Base-by-base conservation (phyloP, 2,888 invertebrate species). In the Chorisops tibialis region DNA sequence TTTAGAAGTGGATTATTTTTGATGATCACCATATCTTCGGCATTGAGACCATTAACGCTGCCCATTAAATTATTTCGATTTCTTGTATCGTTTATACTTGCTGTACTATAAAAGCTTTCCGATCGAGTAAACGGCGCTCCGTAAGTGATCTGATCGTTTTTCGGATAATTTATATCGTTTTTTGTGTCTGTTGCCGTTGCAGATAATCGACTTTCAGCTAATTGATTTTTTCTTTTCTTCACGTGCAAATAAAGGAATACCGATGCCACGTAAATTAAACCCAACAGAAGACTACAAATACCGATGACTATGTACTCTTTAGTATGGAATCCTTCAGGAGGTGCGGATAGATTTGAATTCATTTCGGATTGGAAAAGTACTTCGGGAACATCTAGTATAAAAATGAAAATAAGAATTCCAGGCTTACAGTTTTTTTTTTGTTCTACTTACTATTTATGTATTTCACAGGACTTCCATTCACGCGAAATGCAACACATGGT, bases 281-380 rank as follows among this genome's bases (percentile, higher is more conserved):
- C 92, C n/a, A 93, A 80, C n/a, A 93, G 80, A 16, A 93, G 81
- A 16, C 92, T 89, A 69, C 90, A 90, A 49, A 91, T 83, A 30
- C 89, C 93, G 62, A 93, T 91, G 0, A 91, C 90, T 18, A 91
- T 84, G 71, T 92, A 92, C 78, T 93, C 92, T 9, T 87, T 83
- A 12, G 87, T 81, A 21, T 86, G 84, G 63, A 92, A 81, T 48
- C 88, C 87, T 49, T 83, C 81, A 30, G 83, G 79, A 9, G 78
- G 78, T 48, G 80, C 75, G n/a, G 80, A 75, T 64, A 81, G 79
- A 0, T 82, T 82, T 18, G 84, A 81, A 59, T 84, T 84, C 9
- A 83, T 81, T 71, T 87, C 87, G 7, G 85, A 81, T 62, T 87
- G 83, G 73, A 92, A 92, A 52, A 85, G 84, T 1, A 92, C 91